phyloP scores from a whole-genome alignment of 2,113 vertebrate genomes.

The Brachypodius melanocephalos region DNA sequence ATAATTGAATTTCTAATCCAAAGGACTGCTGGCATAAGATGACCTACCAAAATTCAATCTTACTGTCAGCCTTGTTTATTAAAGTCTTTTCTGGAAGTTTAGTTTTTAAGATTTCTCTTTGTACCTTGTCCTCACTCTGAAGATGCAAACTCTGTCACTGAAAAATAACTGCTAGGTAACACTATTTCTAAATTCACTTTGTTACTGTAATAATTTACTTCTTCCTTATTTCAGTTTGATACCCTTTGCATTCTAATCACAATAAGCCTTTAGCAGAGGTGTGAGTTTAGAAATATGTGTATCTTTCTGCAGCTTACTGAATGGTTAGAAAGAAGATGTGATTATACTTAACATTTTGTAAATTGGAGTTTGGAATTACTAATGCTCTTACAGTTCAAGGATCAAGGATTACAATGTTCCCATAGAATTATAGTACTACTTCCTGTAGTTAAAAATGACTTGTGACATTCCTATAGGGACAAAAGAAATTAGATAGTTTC shows the following conservation, averaged over 20 bases:
- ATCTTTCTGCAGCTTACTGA: not conserved
- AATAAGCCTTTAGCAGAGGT: not conserved
- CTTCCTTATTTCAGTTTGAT: not conserved
- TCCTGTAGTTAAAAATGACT: not conserved
- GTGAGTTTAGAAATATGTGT: not conserved
- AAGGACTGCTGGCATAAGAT: not conserved
- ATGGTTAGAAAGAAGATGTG: not conserved
- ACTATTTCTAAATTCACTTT: not conserved
- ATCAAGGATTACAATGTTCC: not conserved
- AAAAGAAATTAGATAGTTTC: not conserved
- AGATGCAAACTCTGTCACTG: not conserved
- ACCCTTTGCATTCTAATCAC: not conserved
- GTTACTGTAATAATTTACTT: not conserved
- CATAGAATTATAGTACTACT: not conserved
- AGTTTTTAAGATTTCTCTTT: not conserved
- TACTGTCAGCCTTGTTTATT: not conserved
- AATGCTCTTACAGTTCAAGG: not conserved
- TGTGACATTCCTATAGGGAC: not conserved
- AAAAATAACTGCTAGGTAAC: not conserved
- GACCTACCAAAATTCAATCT: not conserved
- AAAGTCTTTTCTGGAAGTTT: not conserved
- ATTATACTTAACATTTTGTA: not conserved
- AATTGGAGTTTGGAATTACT: not conserved
- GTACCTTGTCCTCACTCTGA: not conserved
- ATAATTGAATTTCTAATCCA: constrained; percentile 14